Base-by-base conservation (phyloP, 1,140 invertebrate species). In the Armadillidium nasatum region DNA sequence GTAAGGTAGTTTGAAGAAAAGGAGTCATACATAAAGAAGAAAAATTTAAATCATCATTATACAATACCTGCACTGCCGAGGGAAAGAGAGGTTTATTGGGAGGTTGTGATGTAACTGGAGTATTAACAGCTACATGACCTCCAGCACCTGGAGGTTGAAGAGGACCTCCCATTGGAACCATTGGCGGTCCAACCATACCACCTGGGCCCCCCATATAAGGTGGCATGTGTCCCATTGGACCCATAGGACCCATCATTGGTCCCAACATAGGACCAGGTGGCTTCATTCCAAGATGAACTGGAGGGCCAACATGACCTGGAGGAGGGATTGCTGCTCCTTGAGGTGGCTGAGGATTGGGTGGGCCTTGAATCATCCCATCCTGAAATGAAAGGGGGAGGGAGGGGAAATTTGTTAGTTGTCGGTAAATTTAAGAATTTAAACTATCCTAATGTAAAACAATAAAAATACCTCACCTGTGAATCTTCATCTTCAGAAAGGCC, bases 341-440 rank as follows among this genome's bases (percentile, higher is more conserved):
- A 43, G 50, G 76, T 15, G 79, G 72, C 13, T 73, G 71, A 68
- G 72, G 76, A 69, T 74, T 78, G 13, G 76, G 73, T 50, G 74
- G 75, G 45, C 71, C 76, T 15, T 72, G 74, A 19, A 74, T 50
- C 72, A 72, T 60, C 21, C 68, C 72, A 83, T 84, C 88, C 84
- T 86, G 89, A 88, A 72, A 86, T n/a, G n/a, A n/a, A n/a, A n/a
- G n/a, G n/a, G n/a, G n/a, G n/a, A n/a, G n/a, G n/a, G n/a, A n/a
- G n/a, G n/a, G n/a, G 87, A 70, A 87, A 87, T 77, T 85, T 88
- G 86, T 76, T 87, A 87, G n/a, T 85, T 86, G 87, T 89, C 87
- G 43, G 19, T 15, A 60, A 15, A 60, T 19, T 19, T 7, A 60
- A 60, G 0, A 2, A 60, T 60, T 60, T 60, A 60, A 60, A 60